Evolutionary conservation across 2,888 invertebrate genomes (phyloP).

Genomic region (Thecophora atra): DNA sequence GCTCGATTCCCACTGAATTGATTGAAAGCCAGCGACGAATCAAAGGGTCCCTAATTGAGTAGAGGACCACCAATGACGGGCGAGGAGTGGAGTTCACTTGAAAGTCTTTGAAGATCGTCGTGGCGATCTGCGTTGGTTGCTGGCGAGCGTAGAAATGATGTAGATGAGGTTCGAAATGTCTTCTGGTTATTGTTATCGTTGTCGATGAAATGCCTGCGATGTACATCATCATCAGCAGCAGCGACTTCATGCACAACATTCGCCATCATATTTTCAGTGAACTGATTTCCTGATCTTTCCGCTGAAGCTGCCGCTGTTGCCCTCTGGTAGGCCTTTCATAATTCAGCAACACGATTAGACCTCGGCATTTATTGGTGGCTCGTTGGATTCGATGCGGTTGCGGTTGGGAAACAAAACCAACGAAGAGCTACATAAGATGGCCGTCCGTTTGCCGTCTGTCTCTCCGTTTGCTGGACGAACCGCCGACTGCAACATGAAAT

Average conservation of each 20-base stretch:
- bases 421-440: not conserved
- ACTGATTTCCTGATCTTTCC: slow-evolving; percentile 33
- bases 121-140: slow-evolving; percentile 40
- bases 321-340: slow-evolving; percentile 38
- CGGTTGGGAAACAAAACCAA: slow-evolving; percentile 14
- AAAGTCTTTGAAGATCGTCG: slow-evolving; percentile 14
- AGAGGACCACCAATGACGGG: slow-evolving; percentile 28
- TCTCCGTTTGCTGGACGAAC: not conserved
- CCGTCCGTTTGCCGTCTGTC: not conserved
- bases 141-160: slow-evolving; percentile 16
- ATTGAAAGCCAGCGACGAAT: slow-evolving; percentile 32
- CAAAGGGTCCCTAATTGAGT: slow-evolving; percentile 33
- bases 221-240: slow-evolving; percentile 40
- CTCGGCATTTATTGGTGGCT: slow-evolving; percentile 33
- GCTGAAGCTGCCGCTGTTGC: slow-evolving; percentile 26
- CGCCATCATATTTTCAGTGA: slow-evolving; percentile 28
- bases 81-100: slow-evolving; percentile 33
- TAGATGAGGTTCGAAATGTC: slow-evolving; percentile 42
- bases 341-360: slow-evolving; percentile 37
- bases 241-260: slow-evolving; percentile 4
- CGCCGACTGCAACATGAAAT: not conserved
- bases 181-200: slow-evolving; percentile 52
- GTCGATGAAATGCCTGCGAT: slow-evolving; percentile 44
- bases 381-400: not conserved
- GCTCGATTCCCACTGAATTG: slow-evolving; percentile 35